Percentiles rank a stretch among this genome's conserved stretches.
phyloP scores from a whole-genome alignment of 2,113 vertebrate genomes.

The Pontoporia blainvillei region DNA sequence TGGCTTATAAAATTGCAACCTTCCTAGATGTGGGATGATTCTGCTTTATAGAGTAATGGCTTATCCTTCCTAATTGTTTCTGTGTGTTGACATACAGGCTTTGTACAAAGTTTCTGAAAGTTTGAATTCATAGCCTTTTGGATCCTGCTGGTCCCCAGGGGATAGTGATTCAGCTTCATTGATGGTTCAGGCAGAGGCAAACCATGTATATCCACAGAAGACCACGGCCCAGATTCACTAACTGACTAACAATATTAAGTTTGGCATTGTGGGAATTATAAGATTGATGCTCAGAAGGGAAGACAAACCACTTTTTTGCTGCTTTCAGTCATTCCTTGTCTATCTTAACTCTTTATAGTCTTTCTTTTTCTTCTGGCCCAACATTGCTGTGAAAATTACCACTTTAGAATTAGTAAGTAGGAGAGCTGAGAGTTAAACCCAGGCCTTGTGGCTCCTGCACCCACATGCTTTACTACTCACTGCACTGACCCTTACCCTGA shows the following conservation, averaged over 20 bases:
- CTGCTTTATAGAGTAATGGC: slow-evolving; percentile 5
- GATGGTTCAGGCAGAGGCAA: slow-evolving; percentile 44
- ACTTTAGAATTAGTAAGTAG: neutral
- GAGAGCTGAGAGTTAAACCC: neutral
- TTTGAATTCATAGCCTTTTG: slow-evolving; percentile 44
- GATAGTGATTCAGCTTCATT: slow-evolving; percentile 24
- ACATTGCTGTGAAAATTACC: neutral
- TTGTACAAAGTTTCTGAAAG: slow-evolving; percentile 31
- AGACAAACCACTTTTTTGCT: neutral
- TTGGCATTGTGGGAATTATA: neutral
- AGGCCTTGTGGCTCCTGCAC: neutral
- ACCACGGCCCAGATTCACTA: neutral
- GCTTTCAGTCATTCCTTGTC: neutral
- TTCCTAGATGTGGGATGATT: slow-evolving; percentile 15
- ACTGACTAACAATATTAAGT: neutral
- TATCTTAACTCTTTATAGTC: neutral
- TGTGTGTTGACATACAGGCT: slow-evolving; percentile 36
- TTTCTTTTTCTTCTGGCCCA: neutral
- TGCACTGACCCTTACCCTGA: neutral
- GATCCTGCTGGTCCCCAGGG: neutral
- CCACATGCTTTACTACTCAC: neutral
- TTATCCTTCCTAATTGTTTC: slow-evolving; percentile 33
- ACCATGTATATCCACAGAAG: neutral
- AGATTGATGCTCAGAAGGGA: neutral
- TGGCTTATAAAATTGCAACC: slow-evolving; percentile 28